Evolutionary conservation across 2,113 vertebrate genomes (phyloP).

Genomic region (Sardina pilchardus): DNA sequence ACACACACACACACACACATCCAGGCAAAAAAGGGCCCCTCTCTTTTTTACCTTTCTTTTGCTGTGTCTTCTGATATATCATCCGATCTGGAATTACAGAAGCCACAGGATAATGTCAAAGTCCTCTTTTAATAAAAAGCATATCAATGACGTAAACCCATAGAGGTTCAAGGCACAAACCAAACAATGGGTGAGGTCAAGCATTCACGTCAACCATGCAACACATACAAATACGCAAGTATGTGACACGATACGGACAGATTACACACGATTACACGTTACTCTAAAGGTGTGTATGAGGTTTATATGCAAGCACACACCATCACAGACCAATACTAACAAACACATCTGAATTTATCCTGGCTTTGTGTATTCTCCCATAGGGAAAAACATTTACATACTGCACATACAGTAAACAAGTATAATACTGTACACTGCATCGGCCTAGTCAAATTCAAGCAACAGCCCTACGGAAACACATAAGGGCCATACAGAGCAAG

Average conservation of each 20-base stretch:
- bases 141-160: background rate
- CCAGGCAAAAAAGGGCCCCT: slow-evolving; percentile 46
- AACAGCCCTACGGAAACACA: background rate
- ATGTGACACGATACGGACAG: slow-evolving; percentile 17
- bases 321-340: background rate
- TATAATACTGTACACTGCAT: background rate
- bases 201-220: slow-evolving; percentile 19
- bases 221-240: background rate
- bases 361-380: background rate
- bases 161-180: background rate
- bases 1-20: slow-evolving; percentile 37
- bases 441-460: background rate
- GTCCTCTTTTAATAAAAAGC: background rate
- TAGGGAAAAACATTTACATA: background rate
- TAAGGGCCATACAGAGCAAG: background rate
- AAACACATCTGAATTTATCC: background rate
- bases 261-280: background rate
- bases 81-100: slow-evolving; percentile 49
- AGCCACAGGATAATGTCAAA: slow-evolving; percentile 8
- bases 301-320: background rate
- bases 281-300: background rate
- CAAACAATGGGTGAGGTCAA: background rate
- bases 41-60: slow-evolving; percentile 45
- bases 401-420: background rate
- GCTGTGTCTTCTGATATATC: slow-evolving; percentile 33